These are phyloP conservation scores for Sinopyrophorus schimmeli DNA, from an alignment of 2,888 invertebrate species.

Conservation along the genomic window DNA sequence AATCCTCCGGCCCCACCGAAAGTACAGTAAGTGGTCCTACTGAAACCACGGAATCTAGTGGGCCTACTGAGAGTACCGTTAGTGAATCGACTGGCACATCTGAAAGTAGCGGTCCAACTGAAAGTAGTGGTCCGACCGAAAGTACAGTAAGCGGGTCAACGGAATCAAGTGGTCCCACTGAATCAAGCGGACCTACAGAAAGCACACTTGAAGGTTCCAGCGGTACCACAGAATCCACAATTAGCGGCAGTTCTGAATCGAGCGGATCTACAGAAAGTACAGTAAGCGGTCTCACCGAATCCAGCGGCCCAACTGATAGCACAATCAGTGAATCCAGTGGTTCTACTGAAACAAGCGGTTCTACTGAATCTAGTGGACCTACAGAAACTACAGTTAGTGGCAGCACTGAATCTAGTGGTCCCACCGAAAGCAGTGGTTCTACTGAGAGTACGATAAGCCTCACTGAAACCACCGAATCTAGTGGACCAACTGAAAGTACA, in stretches of 20 bases:
- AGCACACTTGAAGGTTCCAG: constrained; percentile 33
- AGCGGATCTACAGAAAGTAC: not conserved
- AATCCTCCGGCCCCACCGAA: not conserved
- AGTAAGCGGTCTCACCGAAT: not conserved
- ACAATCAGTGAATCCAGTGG: not conserved
- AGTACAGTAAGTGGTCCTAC: not conserved
- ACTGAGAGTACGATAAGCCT: constrained; percentile 33
- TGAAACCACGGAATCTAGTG: constrained; percentile 36
- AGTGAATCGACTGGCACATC: not conserved
- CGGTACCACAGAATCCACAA: constrained; percentile 26
- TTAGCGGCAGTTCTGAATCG: not conserved
- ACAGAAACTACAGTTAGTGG: not conserved
- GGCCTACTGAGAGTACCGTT: constrained; percentile 34
- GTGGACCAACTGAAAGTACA: not conserved
- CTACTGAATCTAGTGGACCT: not conserved
- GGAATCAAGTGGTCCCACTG: constrained; percentile 30
- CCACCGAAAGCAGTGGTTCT: constrained; percentile 36
- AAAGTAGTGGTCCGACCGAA: not conserved
- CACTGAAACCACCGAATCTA: not conserved
- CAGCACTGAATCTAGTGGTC: not conserved
- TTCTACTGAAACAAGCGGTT: not conserved
- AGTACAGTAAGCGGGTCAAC: too few relatives aligned
- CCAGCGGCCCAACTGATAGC: not conserved
- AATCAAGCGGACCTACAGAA: constrained; percentile 31
- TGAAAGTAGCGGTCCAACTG: not conserved